A percentile compares a stretch with the other conserved stretches of the same genome.
These are phyloP conservation scores for Syncerus caffer DNA, from an alignment of 2,797 vertebrate genomes.

Conservation along the genomic window DNA sequence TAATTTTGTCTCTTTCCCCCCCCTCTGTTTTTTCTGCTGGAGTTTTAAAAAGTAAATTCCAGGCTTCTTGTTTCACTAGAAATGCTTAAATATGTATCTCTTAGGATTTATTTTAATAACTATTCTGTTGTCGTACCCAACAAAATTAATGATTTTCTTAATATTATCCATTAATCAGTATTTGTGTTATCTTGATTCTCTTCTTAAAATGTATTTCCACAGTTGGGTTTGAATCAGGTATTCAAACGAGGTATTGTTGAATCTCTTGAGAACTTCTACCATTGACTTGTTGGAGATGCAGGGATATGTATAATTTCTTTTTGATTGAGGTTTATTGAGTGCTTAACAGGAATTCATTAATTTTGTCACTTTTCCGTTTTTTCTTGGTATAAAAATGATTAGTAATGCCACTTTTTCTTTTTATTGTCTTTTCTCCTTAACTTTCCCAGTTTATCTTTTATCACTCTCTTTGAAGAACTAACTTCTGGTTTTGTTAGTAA, in stretches of 20 bases:
- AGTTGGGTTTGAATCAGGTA: neutral
- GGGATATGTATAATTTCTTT: neutral
- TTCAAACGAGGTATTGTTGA: neutral
- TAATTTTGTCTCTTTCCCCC: neutral
- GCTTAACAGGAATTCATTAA: neutral
- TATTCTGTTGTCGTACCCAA: neutral
- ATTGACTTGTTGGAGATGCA: constrained; percentile 12
- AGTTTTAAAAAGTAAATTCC: neutral
- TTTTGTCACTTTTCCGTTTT: neutral
- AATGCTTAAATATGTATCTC: neutral
- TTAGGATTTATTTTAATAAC: constrained; percentile 1
- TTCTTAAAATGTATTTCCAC: neutral
- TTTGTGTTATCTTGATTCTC: neutral
- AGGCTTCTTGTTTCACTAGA: neutral
- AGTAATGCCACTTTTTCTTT: neutral
- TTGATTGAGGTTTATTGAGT: neutral
- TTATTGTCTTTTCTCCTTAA: neutral
- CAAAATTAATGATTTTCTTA: neutral
- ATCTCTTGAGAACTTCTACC: neutral
- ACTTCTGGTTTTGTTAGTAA: neutral
- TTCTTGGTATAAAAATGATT: neutral
- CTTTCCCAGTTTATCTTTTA: neutral
- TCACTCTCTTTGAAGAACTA: neutral
- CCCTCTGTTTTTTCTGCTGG: neutral
- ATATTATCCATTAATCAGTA: neutral